Percentiles rank a stretch among this genome's conserved stretches.
phyloP scores from a whole-genome alignment of 1,140 invertebrate genomes.

The Belonocnema kinseyi region DNA sequence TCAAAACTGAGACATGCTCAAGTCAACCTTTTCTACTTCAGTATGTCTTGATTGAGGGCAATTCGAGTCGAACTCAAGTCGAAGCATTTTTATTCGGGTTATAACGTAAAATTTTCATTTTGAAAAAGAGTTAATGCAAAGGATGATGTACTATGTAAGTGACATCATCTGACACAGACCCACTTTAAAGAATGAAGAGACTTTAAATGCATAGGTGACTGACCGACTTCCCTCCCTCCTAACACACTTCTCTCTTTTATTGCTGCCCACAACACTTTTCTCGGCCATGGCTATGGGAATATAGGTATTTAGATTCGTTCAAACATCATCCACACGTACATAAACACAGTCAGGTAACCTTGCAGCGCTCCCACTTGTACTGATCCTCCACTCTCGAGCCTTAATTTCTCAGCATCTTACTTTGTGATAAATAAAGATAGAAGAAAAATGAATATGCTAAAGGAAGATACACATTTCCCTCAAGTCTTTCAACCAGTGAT shows the following conservation, averaged over 20 bases:
- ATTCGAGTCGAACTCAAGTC: too few relatives aligned
- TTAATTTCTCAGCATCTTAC: not conserved
- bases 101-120: too few relatives aligned
- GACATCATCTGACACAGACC: too few relatives aligned
- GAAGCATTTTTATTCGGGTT: too few relatives aligned
- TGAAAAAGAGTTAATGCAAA: too few relatives aligned
- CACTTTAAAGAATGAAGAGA: too few relatives aligned
- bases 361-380: not conserved
- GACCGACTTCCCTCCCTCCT: slow-evolving; percentile 50
- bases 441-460: slow-evolving; percentile 34
- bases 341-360: not conserved
- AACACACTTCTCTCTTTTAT: slow-evolving; percentile 34
- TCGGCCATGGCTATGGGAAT: slow-evolving; percentile 54
- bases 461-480: slow-evolving; percentile 8
- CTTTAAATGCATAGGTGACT: slow-evolving; percentile 32
- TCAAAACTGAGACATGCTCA: too few relatives aligned
- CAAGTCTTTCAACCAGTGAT: slow-evolving; percentile 47
- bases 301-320: slow-evolving; percentile 39
- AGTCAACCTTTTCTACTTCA: too few relatives aligned
- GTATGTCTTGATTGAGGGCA: too few relatives aligned
- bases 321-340: not conserved
- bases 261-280: slow-evolving; percentile 47
- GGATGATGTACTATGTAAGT: too few relatives aligned
- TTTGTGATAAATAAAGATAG: slow-evolving; percentile 35
- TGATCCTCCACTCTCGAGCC: not conserved